These are phyloP conservation scores for Pogonomyrmex californicus DNA, from an alignment of 1,140 invertebrate species.

Conservation along the genomic window DNA sequence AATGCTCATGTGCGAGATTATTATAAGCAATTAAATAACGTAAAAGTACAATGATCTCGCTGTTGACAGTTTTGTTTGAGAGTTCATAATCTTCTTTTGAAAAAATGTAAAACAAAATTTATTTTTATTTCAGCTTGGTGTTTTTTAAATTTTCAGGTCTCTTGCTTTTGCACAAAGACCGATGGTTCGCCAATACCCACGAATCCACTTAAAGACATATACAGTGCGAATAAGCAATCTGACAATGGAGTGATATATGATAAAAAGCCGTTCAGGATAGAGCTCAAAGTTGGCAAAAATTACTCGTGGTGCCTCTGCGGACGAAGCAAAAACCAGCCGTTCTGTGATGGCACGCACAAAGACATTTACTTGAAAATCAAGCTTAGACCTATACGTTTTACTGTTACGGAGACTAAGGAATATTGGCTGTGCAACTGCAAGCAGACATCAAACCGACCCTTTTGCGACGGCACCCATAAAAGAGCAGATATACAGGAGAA, in stretches of 20 bases:
- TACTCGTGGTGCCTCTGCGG: slow-evolving; percentile 99
- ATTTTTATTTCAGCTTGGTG: background rate
- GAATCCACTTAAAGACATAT: slow-evolving; percentile 89
- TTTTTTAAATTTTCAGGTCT: slow-evolving; percentile 51
- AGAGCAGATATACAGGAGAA: slow-evolving; percentile 89
- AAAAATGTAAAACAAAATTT: slow-evolving; percentile 4
- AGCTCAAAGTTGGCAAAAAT: slow-evolving; percentile 92
- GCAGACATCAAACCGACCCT: slow-evolving; percentile 97
- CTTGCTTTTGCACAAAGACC: slow-evolving; percentile 24
- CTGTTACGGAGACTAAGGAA: slow-evolving; percentile 95
- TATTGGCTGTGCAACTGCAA: slow-evolving; percentile 99
- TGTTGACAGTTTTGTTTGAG: background rate
- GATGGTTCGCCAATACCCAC: slow-evolving; percentile 88
- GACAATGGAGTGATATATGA: slow-evolving; percentile 93
- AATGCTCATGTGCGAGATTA: background rate
- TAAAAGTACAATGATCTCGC: background rate
- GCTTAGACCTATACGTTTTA: slow-evolving; percentile 93
- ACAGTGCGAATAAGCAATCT: slow-evolving; percentile 88
- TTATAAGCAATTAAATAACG: background rate
- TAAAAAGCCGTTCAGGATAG: slow-evolving; percentile 95
- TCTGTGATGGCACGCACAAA: slow-evolving; percentile 98
- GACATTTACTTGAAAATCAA: slow-evolving; percentile 91
- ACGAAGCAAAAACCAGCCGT: slow-evolving; percentile 95
- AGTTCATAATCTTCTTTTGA: background rate
- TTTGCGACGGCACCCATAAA: slow-evolving; percentile 99